Evolutionary conservation across 2,888 invertebrate species (phyloP), one percentile per base, ranked within the genome.

Genomic region (Peribatodes rhomboidaria): DNA sequence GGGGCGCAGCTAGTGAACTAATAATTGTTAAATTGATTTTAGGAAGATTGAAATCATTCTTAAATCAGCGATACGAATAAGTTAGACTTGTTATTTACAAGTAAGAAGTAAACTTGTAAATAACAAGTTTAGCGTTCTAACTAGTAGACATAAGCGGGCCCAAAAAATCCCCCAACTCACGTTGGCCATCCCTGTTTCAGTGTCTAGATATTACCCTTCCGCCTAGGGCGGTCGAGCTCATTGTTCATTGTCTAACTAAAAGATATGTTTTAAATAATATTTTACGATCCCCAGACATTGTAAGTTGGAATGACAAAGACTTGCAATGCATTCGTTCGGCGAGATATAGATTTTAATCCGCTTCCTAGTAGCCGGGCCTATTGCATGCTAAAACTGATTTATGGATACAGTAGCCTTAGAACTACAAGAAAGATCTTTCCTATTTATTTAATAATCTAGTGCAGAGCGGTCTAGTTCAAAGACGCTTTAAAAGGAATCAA

Each of bases 241-340:
- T 88, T 88, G 88, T 88, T 79, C 87, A 90, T 90, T 91, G 90
- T 89, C 81, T 87, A 82, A 83, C 44, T 31, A 60, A 60, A 65
- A 70, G 71, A 79, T 81, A 76, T 77, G 73, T 78, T 78, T 79
- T 79, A 78, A 79, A 83, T 79, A 80, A 76, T 78, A 79, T 75
- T 82, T 78, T 80, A 80, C 72, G 73, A 80, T 71, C 67, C 60
- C 67, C 67, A 75, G 71, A 65, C 54, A 69, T 71, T 70, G 68
- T 66, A 65, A 63, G 61, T 67, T 71, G 62, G 50, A 69, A 75
- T 76, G 81, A 77, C 76, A 77, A 74, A 68, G 75, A 64, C 55
- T 55, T 54, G 59, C 60, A 52, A 65, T 60, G 60, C 65, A 60
- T 60, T 52, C 39, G 52, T 52, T 53, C 27, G 10, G 22, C 14